Evolutionary conservation across 92 coral and sea anemone species (phyloP).

Genomic region (Metridium senile): DNA sequence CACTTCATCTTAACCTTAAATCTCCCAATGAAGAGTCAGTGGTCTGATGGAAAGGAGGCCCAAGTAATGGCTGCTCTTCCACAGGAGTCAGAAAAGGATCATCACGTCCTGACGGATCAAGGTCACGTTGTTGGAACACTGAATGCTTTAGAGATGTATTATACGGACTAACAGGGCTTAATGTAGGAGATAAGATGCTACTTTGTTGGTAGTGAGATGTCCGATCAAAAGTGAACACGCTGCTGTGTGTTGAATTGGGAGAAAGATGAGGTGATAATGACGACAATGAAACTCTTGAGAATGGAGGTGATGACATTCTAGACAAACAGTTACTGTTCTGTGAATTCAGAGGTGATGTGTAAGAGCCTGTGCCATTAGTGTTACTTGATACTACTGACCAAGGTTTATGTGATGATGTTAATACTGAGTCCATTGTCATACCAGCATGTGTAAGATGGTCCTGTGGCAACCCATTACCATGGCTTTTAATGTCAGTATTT

Average conservation of each 20-base stretch:
- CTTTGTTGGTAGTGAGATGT: constrained; percentile 83
- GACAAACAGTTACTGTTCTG: constrained; percentile 67
- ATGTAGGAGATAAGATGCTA: constrained; percentile 81
- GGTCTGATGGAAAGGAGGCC: constrained; percentile 76
- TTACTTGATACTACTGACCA: constrained; percentile 60
- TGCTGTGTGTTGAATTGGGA: constrained; percentile 77
- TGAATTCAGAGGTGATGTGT: constrained; percentile 82
- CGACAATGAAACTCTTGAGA: constrained; percentile 73
- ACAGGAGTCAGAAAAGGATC: constrained; percentile 80
- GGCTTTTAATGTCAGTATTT: constrained; percentile 52
- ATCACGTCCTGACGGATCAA: constrained; percentile 60
- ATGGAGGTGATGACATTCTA: constrained; percentile 82
- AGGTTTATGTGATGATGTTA: constrained; percentile 76
- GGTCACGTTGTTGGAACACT: constrained; percentile 59
- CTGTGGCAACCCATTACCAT: constrained; percentile 77
- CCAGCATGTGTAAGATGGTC: constrained; percentile 74
- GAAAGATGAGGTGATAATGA: constrained; percentile 90
- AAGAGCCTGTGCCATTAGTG: constrained; percentile 55
- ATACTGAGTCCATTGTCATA: constrained; percentile 68
- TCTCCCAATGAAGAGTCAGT: constrained; percentile 74
- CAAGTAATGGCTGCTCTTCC: constrained; percentile 81
- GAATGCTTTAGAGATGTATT: constrained; percentile 59
- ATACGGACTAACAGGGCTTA: constrained; percentile 89
- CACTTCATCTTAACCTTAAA: constrained; percentile 61
- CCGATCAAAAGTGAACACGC: constrained; percentile 90